phyloP scores from a whole-genome alignment of 2,888 invertebrate species.

The Rotaria socialis region DNA sequence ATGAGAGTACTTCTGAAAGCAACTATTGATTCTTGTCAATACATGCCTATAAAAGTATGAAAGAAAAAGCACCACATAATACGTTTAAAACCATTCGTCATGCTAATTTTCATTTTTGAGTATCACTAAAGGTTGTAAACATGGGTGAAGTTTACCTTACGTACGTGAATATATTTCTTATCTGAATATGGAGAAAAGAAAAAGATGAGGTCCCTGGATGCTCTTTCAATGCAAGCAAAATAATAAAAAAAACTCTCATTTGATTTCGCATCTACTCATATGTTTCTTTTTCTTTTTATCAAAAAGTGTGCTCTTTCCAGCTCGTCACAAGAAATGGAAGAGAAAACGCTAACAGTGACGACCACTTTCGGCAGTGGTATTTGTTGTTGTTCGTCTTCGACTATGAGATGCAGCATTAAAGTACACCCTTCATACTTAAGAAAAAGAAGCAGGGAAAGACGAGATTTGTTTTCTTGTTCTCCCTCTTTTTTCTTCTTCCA shows the following conservation, averaged over 20 bases:
- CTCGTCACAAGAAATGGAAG: not conserved
- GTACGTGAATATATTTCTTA: not conserved
- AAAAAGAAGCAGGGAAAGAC: not conserved
- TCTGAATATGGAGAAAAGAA: not conserved
- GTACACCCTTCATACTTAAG: not conserved
- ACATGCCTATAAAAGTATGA: not conserved
- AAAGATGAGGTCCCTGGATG: not conserved
- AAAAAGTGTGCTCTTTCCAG: not conserved
- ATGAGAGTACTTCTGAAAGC: not conserved
- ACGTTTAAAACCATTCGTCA: not conserved
- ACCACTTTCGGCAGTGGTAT: not conserved
- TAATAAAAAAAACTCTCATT: not conserved
- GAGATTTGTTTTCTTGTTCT: conserved; percentile 3
- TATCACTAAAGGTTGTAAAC: conserved; percentile 10
- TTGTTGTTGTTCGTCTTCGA: conserved; percentile 12
- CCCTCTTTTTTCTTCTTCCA: not conserved
- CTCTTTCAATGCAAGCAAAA: not conserved
- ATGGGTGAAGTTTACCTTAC: not conserved
- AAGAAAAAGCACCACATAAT: not conserved
- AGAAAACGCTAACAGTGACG: not conserved
- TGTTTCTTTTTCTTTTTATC: not conserved
- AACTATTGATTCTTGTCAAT: not conserved
- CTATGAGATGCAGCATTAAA: not conserved
- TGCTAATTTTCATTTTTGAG: conserved; percentile 12
- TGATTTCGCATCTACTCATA: not conserved